phyloP scores from a whole-genome alignment of 2,888 invertebrate species.

The Hypsopygia costalis region DNA sequence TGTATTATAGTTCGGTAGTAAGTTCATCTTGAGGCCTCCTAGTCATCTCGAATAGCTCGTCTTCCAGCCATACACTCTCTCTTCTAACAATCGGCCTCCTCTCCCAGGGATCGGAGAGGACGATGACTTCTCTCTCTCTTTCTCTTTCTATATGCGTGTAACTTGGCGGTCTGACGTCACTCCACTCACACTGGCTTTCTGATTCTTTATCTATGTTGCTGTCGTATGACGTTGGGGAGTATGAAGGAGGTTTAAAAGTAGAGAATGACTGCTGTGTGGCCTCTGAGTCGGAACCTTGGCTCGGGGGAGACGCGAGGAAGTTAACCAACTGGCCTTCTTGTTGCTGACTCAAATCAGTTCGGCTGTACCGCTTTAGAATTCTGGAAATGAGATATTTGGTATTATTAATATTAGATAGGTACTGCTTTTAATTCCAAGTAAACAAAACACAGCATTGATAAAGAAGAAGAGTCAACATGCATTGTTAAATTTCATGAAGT shows the following conservation, averaged over 20 bases:
- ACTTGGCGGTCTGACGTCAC: conserved; percentile 75
- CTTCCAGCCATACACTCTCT: conserved; percentile 85
- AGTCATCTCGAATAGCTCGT: conserved; percentile 91
- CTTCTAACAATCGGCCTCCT: conserved; percentile 69
- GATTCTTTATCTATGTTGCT: conserved; percentile 66
- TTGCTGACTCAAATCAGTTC: conserved; percentile 67
- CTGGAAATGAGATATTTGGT: conserved; percentile 37
- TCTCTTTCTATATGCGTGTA: conserved; percentile 68
- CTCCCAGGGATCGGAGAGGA: conserved; percentile 72
- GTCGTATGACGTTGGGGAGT: conserved; percentile 74
- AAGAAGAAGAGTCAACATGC: no score
- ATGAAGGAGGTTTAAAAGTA: conserved; percentile 75
- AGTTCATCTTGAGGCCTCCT: conserved; percentile 94
- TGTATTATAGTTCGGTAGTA: conserved; percentile 87
- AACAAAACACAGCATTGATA: no score
- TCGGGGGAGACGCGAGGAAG: conserved; percentile 84
- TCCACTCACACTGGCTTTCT: conserved; percentile 75
- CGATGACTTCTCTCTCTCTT: conserved; percentile 61
- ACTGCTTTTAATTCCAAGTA: no score
- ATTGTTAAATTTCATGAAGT: no score
- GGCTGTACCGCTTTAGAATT: conserved; percentile 84
- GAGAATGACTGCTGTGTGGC: conserved; percentile 69
- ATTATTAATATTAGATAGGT: no score
- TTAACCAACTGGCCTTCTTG: conserved; percentile 89
- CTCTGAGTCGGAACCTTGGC: conserved; percentile 63